phyloP scores from a whole-genome alignment of 2,113 vertebrate species.

The Alces alces region DNA sequence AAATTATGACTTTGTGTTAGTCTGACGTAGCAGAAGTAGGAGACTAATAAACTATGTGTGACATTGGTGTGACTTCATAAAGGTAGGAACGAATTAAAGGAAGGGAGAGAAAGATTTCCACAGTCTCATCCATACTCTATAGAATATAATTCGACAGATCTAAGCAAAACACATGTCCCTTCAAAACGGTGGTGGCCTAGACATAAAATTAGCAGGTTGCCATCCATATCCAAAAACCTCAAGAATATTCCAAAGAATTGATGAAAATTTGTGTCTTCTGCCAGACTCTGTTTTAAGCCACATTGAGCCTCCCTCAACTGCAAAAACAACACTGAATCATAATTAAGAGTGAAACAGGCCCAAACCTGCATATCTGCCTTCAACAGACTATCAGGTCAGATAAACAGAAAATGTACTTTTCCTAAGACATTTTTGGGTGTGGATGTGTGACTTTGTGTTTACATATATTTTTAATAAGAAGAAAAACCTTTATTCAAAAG shows the following conservation, averaged over 20 bases:
- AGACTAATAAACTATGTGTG: background rate
- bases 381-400: background rate
- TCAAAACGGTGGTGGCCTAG: background rate
- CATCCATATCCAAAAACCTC: background rate
- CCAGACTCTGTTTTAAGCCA: background rate
- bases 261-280: background rate
- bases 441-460: background rate
- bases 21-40: background rate
- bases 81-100: background rate
- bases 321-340: background rate
- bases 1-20: background rate
- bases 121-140: background rate
- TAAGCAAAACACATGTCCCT: background rate
- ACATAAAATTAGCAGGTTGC: background rate
- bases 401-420: background rate
- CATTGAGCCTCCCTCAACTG: background rate
- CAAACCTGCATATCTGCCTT: background rate
- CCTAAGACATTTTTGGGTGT: background rate
- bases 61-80: background rate
- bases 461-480: slow-evolving; percentile 18
- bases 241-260: background rate
- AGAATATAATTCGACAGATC: background rate
- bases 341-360: background rate
- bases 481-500: background rate
- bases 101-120: background rate